Percentiles rank a stretch among this genome's conserved stretches.
These are phyloP conservation scores for Phataginus tetradactyla DNA, from an alignment of 2,797 vertebrate genomes.

Conservation along the genomic window DNA sequence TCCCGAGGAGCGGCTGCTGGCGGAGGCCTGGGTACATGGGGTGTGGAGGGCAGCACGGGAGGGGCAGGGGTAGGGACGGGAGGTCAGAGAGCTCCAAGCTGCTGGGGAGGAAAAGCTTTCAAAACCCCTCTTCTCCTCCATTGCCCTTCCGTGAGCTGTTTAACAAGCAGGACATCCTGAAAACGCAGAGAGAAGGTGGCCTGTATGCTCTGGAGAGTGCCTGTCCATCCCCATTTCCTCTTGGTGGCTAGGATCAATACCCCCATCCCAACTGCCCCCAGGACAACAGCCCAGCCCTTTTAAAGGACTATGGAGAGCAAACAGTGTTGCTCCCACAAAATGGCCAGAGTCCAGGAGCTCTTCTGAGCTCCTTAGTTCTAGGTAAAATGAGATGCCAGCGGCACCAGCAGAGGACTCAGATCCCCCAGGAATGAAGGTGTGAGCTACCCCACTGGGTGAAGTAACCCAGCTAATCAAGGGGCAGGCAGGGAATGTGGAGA, in stretches of 20 bases:
- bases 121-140: constrained; percentile 6
- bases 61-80: background rate
- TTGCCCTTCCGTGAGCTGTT: background rate
- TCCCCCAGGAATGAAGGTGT: background rate
- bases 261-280: background rate
- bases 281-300: background rate
- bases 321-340: background rate
- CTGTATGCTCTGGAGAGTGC: background rate
- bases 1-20: background rate
- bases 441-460: too few relatives aligned
- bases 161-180: constrained; percentile 44
- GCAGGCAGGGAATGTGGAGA: rapidly evolving
- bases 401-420: background rate
- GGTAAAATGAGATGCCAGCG: background rate
- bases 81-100: background rate
- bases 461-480: rapidly evolving
- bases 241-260: background rate
- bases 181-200: background rate
- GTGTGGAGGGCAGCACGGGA: background rate
- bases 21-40: background rate
- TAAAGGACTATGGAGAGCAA: too few relatives aligned
- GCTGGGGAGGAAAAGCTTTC: background rate
- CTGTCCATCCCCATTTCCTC: background rate
- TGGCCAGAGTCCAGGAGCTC: background rate
- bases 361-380: background rate